Evolutionary conservation across 2,113 vertebrate genomes (phyloP).

Genomic region (Rhodinocichla rosea): DNA sequence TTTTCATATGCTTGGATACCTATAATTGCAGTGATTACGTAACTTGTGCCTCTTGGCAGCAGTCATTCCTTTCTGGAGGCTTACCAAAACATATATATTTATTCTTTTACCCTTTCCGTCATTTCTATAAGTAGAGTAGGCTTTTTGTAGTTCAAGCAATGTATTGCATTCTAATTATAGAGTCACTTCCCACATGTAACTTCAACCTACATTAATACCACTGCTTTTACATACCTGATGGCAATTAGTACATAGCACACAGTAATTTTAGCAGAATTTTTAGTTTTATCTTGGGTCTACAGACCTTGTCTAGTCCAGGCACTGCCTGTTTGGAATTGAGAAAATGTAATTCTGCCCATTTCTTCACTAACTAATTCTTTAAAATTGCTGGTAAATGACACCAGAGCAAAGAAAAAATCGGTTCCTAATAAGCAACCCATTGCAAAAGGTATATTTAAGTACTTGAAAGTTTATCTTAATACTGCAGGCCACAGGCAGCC

Average conservation of each 20-base stretch:
- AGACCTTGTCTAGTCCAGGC: conserved; percentile 7
- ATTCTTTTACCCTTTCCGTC: not conserved
- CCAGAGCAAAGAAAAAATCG: not conserved
- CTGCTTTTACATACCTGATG: not conserved
- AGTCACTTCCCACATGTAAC: not conserved
- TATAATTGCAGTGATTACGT: not conserved
- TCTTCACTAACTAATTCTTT: conserved; percentile 61
- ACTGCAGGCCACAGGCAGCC: conserved; percentile 28
- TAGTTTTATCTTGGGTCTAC: conserved; percentile 62
- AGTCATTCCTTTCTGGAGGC: not conserved
- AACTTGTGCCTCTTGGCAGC: not conserved
- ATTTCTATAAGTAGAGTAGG: not conserved
- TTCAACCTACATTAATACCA: not conserved
- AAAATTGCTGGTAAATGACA: not conserved
- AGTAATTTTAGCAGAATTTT: conserved; percentile 48
- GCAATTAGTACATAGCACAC: conserved; percentile 18
- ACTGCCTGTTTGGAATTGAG: conserved; percentile 44
- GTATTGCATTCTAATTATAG: not conserved
- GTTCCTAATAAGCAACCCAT: conserved; percentile 40
- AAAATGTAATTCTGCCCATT: conserved; percentile 52
- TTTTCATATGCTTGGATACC: not conserved
- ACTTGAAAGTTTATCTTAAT: conserved; percentile 59
- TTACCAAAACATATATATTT: not conserved
- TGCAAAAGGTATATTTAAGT: conserved; percentile 56
- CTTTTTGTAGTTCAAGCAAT: not conserved